Base-by-base conservation (phyloP, 92 coral and sea anemone genomes). In the Zoanthus solanderi region DNA sequence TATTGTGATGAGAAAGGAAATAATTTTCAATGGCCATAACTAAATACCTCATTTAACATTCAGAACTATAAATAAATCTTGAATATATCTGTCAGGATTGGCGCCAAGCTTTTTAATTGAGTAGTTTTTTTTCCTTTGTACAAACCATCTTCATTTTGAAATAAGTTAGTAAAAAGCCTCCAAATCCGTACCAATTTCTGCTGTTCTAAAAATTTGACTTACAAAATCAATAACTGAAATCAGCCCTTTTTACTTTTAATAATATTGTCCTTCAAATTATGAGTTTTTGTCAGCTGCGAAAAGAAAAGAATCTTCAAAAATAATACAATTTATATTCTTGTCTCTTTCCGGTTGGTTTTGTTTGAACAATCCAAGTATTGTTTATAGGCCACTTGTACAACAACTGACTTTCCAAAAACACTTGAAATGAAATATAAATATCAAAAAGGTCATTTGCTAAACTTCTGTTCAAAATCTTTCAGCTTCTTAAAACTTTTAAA, bases 11-110 rank as follows among this genome's bases (percentile, higher is more conserved):
- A 28, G 4, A 37, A 50, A 29, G 75, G 74, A 81, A 66, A 71
- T 48, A 81, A 66, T 44, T 46, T 65, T 81, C 75, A 81, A 81
- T 44, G 72, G 54, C 71, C 84, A 12, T 69, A 79, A 79, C 42
- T 81, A 81, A 65, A 81, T 13, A 81, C 18, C 74, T 67, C 85
- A 67, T 45, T 81, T 30, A 81, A 46, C 45, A 81, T 81, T 81
- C 85, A 81, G 37, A 48, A 31, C 85, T 81, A 81, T 81, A 81
- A 66, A 81, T 81, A 81, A 65, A 66, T 18, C 85, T 47, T 66
- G 85, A 81, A 23, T 28, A 15, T 37, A 67, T 46, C 85, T 81
- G 58, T 81, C 75, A 81, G 65, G 29, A 18, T 46, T 81, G 16
- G 29, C 56, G 56, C 56, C 45, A 63, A 15, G 60, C 31, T 60